A percentile compares a stretch with the other conserved stretches of the same genome.
Evolutionary conservation across 2,888 invertebrate species (phyloP).

Genomic region (Drosophila testacea): DNA sequence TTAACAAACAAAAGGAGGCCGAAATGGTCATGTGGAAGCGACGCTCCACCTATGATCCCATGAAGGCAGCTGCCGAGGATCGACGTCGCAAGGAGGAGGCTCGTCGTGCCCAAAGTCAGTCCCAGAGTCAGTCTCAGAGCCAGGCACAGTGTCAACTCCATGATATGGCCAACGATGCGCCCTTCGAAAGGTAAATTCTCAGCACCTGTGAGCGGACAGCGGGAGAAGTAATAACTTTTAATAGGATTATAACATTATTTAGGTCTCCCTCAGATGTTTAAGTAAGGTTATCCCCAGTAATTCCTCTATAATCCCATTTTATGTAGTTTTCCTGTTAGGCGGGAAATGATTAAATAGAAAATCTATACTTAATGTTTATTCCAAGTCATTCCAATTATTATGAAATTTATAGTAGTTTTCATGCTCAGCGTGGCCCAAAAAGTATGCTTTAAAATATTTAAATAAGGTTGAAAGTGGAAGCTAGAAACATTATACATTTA

Average conservation of each 20-base stretch:
- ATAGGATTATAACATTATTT: conserved; percentile 16
- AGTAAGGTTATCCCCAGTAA: neutral
- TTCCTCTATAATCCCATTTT: neutral
- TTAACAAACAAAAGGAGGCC: conserved; percentile 90
- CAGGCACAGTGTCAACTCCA: conserved; percentile 68
- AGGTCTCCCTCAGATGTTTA: conserved; percentile 29
- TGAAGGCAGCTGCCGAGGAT: conserved; percentile 96
- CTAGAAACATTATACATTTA: neutral
- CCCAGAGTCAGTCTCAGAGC: conserved; percentile 35
- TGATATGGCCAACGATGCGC: conserved; percentile 67
- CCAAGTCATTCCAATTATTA: no score
- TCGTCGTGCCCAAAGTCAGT: conserved; percentile 79
- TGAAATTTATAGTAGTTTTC: neutral
- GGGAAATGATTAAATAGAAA: neutral
- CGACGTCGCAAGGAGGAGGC: conserved; percentile 88
- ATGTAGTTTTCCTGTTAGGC: neutral
- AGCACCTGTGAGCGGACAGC: conserved; percentile 5
- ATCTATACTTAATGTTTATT: neutral
- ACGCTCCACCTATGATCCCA: conserved; percentile 97
- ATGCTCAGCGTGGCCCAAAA: neutral
- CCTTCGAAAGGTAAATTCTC: conserved; percentile 80
- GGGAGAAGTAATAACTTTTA: neutral
- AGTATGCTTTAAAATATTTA: neutral
- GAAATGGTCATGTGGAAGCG: conserved; percentile 98
- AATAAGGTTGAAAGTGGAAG: neutral